These are phyloP conservation scores for Macroteleia sp. DNA, from an alignment of 2,888 invertebrate genomes.

Conservation along the genomic window DNA sequence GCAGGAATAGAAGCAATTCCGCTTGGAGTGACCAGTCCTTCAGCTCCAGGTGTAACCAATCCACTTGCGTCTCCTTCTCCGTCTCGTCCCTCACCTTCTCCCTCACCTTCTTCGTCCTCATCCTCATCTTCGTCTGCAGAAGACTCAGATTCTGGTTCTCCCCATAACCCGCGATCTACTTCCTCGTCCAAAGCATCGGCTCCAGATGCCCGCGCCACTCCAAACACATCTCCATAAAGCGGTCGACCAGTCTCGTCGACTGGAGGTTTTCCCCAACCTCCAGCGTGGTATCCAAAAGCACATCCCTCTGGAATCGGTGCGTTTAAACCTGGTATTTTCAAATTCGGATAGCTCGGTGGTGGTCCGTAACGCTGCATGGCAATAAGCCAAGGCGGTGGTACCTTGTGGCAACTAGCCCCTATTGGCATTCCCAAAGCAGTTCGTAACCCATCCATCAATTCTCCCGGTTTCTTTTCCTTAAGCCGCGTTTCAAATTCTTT, in stretches of 20 bases:
- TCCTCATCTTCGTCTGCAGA: slow-evolving; percentile 88
- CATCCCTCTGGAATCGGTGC: slow-evolving; percentile 99
- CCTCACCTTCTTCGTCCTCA: slow-evolving; percentile 86
- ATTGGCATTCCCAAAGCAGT: slow-evolving; percentile 99
- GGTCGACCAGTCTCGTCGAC: slow-evolving; percentile 99
- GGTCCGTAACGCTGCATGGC: slow-evolving; percentile 99
- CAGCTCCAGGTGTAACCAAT: slow-evolving; percentile 93
- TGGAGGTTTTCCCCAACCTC: slow-evolving; percentile 99
- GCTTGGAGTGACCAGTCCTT: slow-evolving; percentile 97
- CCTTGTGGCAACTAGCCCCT: slow-evolving; percentile 95
- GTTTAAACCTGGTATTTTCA: slow-evolving; percentile 98
- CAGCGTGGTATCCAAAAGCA: slow-evolving; percentile 99
- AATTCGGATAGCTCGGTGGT: slow-evolving; percentile 98
- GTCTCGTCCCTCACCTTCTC: slow-evolving; percentile 84
- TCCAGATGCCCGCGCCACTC: slow-evolving; percentile 89
- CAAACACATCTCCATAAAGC: slow-evolving; percentile 99
- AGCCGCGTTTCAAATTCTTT: slow-evolving; percentile 99
- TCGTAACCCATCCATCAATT: slow-evolving; percentile 96
- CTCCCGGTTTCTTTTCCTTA: slow-evolving; percentile 99
- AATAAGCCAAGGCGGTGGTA: slow-evolving; percentile 97
- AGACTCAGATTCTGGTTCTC: slow-evolving; percentile 90
- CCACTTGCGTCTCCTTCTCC: slow-evolving; percentile 90
- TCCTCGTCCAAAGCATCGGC: slow-evolving; percentile 91
- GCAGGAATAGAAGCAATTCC: slow-evolving; percentile 95
- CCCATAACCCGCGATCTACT: slow-evolving; percentile 97